Conservation (phyloP, 2,888 invertebrate species). For the Phalera bucephala region DNA sequence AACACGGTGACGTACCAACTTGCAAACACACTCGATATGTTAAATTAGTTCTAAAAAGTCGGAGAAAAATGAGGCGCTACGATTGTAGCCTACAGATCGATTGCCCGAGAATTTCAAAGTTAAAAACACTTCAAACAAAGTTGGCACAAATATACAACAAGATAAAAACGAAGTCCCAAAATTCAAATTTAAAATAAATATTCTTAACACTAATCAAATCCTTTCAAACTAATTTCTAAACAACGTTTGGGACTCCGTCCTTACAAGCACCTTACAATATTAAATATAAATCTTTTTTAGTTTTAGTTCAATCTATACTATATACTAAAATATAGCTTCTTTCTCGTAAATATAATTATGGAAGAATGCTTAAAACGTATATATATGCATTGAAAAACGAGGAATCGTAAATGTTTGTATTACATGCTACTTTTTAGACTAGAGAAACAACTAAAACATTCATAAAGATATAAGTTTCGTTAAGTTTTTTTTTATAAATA, state of each 20-base stretch:
- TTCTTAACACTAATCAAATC: constrained; percentile 71
- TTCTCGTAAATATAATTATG: constrained; percentile 55
- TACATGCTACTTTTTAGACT: constrained; percentile 74
- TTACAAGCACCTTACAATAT: constrained; percentile 66
- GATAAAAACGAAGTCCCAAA: constrained; percentile 57
- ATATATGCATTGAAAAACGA: constrained; percentile 52
- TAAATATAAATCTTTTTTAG: constrained; percentile 43
- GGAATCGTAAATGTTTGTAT: constrained; percentile 42
- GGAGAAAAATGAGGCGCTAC: constrained; percentile 5
- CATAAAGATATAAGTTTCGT: constrained; percentile 57
- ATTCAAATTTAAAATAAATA: constrained; percentile 59
- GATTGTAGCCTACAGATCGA: constrained; percentile 11
- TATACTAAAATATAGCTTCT: constrained; percentile 71
- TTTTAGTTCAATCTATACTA: constrained; percentile 50
- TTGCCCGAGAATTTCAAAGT: constrained; percentile 19
- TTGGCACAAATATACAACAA: constrained; percentile 72
- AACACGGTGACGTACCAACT: constrained; percentile 60
- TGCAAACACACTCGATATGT: constrained; percentile 57
- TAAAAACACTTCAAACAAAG: constrained; percentile 37
- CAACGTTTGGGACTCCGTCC: constrained; percentile 55
- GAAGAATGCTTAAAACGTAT: constrained; percentile 72
- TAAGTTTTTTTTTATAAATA: constrained; percentile 31
- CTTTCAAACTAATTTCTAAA: constrained; percentile 59
- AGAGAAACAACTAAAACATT: constrained; percentile 72
- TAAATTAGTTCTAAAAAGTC: constrained; percentile 18